Base-by-base conservation (phyloP, 2,113 vertebrate species). In the Phasianus colchicus region DNA sequence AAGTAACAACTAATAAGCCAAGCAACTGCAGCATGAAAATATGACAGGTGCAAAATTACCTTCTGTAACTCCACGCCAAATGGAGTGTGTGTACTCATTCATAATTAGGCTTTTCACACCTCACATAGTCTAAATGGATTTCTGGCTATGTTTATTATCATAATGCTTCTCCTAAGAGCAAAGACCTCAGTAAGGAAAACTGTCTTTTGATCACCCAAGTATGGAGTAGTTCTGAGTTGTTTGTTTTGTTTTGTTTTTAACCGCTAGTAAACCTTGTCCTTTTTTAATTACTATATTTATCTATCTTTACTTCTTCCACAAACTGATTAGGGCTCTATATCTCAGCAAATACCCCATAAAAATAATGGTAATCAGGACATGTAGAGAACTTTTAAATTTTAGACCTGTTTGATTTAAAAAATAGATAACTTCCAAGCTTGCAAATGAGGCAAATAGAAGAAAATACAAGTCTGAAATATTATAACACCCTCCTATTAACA, bases 101-200 rank as follows among this genome's bases (percentile, higher is more conserved):
- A 84, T 66, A 96, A 95, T 95, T 81, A 90, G 86, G 58, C 47
- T 92, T 96, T 93, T 93, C 84, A 83, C 86, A 93, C 86, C 67
- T 96, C 82, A 34, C 3, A 1, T 27, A 81, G 63, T 71, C 25
- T 2, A 83, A 92, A 73, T 6, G 1, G 45, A 89, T 64, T 94
- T 73, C 63, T 89, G 81, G 78, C 91, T 73, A 82, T 2, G 1
- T 61, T 83, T 34, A 55, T 50, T 88, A n/a, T 67, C 17, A 10
- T 32, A 94, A 86, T 40, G 60, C 14, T 89, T 90, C 38, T 24
- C 64, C 79, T 47, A 82, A 92, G 9, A 93, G 42, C 48, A 76
- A 34, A 73, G 19, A 76, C 27, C 50, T 71, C 63, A 67, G 24
- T 30, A 66, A 66, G 24, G 42, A 80, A 63, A 92, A 66, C 18